Base-by-base conservation (phyloP, 2,113 vertebrate genomes). In the Chionodraco myersi region DNA sequence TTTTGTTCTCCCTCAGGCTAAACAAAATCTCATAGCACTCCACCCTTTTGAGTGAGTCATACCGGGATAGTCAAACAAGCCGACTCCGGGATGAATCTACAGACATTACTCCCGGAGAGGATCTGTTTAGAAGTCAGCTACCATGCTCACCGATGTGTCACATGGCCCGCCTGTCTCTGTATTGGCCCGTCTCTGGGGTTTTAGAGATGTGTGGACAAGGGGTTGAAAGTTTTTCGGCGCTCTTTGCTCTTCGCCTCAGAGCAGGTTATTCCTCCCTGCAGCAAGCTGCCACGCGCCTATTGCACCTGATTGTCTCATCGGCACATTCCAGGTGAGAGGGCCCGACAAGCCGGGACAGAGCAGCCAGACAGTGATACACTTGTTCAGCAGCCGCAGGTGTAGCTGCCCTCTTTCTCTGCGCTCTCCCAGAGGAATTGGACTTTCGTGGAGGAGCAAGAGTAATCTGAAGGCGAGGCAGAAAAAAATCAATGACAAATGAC, bases 381-480 rank as follows among this genome's bases (percentile, higher is more conserved):
- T 98, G 97, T 98, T 97, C 96, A 92, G 95, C 95, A 94, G 95
- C 96, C 96, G 92, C 97, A 98, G 97, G 97, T 98, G 97, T 97
- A 97, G 95, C 94, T 95, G 93, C 91, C 90, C 94, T 90, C 91
- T 91, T 95, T 95, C 92, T 51, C 82, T 67, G 49, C 26, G 1
- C 93, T 90, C 94, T 94, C 80, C 89, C 93, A 94, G 92, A 95
- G 93, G 94, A 93, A 91, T 80, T 56, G 36, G 92, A 89, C 91
- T 72, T 93, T 93, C 76, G 72, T 36, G 83, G 70, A 90, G 88
- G 79, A 94, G 90, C 90, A 92, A 95, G 93, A 93, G 91, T 95
- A 79, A 87, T 89, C 79, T 74, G 23, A 77, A 79, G 54, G 60
- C 64, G 60, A 88, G 76, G 45, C 52, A 52, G 47, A 18, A 59